These are phyloP conservation scores for Zophobas atratus DNA, from an alignment of 1,140 invertebrate genomes.

Conservation along the genomic window DNA sequence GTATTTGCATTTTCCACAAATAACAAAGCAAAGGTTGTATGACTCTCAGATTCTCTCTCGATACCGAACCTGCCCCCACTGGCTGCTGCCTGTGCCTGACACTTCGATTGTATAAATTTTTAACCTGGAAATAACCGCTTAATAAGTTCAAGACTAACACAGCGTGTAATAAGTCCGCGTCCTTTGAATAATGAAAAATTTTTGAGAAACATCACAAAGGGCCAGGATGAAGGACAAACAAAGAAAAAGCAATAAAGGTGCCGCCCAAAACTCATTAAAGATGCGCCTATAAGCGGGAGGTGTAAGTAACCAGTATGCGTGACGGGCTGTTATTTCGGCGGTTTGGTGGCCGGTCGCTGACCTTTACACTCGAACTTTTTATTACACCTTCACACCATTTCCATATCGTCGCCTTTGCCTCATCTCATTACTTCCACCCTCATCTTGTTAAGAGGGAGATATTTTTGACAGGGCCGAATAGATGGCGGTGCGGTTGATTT, in stretches of 20 bases:
- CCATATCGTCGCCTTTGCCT: constrained; percentile 6
- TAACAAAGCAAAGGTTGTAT: no score
- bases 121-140: constrained; percentile 14
- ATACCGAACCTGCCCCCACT: no score
- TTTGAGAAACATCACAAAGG: constrained; percentile 16
- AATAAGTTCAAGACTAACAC: neutral
- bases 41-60: no score
- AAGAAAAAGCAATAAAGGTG: constrained; percentile 52
- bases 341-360: constrained; percentile 61
- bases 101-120: neutral
- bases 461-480: no score
- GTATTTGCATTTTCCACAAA: no score
- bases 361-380: constrained; percentile 51
- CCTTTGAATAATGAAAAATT: neutral
- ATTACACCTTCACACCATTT: constrained; percentile 24
- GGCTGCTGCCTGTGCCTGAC: constrained; percentile 4
- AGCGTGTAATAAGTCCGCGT: constrained; percentile 5
- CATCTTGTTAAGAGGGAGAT: no score
- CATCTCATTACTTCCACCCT: neutral
- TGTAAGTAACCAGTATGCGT: constrained; percentile 53
- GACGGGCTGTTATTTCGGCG: constrained; percentile 58
- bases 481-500: no score
- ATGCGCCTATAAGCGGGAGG: constrained; percentile 51
- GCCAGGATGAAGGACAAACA: constrained; percentile 38
- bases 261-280: constrained; percentile 51